Conservation (phyloP, 2,888 invertebrate genomes). For the Drosophila greeni region DNA sequence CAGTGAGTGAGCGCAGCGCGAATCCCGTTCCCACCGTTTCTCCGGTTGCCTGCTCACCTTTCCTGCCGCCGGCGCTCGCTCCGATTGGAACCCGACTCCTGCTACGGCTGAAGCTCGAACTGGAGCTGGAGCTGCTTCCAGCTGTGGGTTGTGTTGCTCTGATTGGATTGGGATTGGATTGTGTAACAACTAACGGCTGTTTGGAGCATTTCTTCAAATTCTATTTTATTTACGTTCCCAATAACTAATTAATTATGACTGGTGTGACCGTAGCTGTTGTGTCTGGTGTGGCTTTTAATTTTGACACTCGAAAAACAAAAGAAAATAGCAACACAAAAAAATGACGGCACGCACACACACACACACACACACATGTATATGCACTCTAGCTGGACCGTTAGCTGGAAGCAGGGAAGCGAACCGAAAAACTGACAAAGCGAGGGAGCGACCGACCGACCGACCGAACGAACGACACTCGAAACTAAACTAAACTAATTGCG, state of each 20-base stretch:
- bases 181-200: slow-evolving; percentile 13
- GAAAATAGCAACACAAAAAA: slow-evolving; percentile 12
- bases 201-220: slow-evolving; percentile 3
- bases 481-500: slow-evolving; percentile 25
- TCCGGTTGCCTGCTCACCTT: slow-evolving; percentile 29
- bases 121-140: slow-evolving; percentile 7
- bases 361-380: slow-evolving; percentile 19
- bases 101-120: slow-evolving; percentile 11
- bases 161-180: slow-evolving; percentile 3
- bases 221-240: background rate
- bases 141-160: slow-evolving; percentile 6
- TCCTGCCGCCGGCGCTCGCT: slow-evolving; percentile 31
- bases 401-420: slow-evolving; percentile 27
- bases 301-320: slow-evolving; percentile 15
- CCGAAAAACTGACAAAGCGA: slow-evolving; percentile 29
- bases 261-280: slow-evolving; percentile 1
- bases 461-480: slow-evolving; percentile 12
- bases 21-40: slow-evolving; percentile 24
- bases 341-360: slow-evolving; percentile 9
- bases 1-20: background rate
- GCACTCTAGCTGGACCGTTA: slow-evolving; percentile 42
- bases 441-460: slow-evolving; percentile 25
- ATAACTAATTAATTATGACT: background rate
- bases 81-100: slow-evolving; percentile 21
- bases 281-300: background rate